Base-by-base conservation (phyloP, 2,113 vertebrate genomes). In the Mirounga angustirostris region DNA sequence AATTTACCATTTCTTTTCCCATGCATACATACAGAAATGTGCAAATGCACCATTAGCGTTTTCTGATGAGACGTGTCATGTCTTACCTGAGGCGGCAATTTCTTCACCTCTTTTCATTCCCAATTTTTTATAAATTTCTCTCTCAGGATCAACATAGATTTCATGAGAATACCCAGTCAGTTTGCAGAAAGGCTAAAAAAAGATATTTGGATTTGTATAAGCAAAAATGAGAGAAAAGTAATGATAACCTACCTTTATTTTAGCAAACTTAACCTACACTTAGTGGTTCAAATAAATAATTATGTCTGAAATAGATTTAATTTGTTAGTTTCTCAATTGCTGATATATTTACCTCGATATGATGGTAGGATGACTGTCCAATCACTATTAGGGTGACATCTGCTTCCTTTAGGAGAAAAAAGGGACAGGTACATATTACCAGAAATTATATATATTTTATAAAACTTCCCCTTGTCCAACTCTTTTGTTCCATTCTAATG, bases 141-240 rank as follows among this genome's bases (percentile, higher is more conserved):
- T 99, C 86, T 99, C 98, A 40, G 99, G 99, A 98, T 99, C 99
- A 58, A 99, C 99, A 85, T 99, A 99, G 63, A 99, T 99, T 98
- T 99, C 99, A 94, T 99, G 98, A 82, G 98, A 97, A 98, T 99
- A 99, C 1, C 99, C 98, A 50, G 99, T 99, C 97, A 99, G 98
- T 92, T 97, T 98, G 98, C 99, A 99, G 98, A 99, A 99, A 2
- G 99, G 97, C 99, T 99, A 92, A 79, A 98, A 98, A 95, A 97
- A 87, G 22, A 67, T 4, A 76, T 71, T 14, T 90, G 15, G 36
- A 78, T 83, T 84, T 80, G 88, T 78, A 67, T 61, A 65, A 94
- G 43, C 81, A 95, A 26, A 92, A 95, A 40, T 46, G 56, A 93
- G 50, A 93, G 58, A 84, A 87, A 91, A 89, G 22, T 74, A 90